Evolutionary conservation across 2,113 vertebrate species (phyloP), one percentile per base, ranked within the genome.

Genomic region (Xenopus borealis): DNA sequence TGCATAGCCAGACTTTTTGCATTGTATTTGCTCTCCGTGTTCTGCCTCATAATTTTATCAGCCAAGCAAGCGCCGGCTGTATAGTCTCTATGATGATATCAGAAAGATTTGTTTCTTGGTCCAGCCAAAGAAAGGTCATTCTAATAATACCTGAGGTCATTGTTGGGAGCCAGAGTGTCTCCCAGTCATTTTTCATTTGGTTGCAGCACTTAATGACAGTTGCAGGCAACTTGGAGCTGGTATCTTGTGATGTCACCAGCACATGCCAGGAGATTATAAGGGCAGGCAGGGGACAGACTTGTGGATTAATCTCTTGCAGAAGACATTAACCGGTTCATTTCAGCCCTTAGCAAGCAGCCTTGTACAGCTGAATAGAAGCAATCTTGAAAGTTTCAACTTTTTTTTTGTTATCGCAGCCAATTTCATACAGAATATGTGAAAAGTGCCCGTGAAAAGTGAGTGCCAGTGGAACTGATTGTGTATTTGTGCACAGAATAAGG

Each of bases 161-260:
- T 79, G 82, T 83, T 87, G 90, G 92, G 89, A 93, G 91, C 90
- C 91, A 86, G 88, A 20, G 82, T 92, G 90, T 93, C 91, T 92
- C 92, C 85, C 86, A 92, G 90, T 91, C 93, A 91, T 91, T 94
- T 92, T 94, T 93, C 88, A 92, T 91, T 93, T 92, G 87, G 91
- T 91, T 90, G 88, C 86, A 81, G 85, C 89, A 80, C 84, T 92
- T 92, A 91, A 94, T 91, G 91, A 93, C 93, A 93, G 89, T 94
- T 92, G 88, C 90, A 89, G 85, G 79, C 85, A 92, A 90, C 87
- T 92, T 87, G 89, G 88, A 93, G 87, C 87, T 85, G 80, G 84
- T 82, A 90, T 85, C 87, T 84, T 93, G 92, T 90, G 88, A 94
- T 91, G 92, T 92, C 93, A 92, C 87, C 83, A 82, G 86, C 88